These are phyloP conservation scores for Poecilia latipinna DNA, from an alignment of 2,113 vertebrate genomes.

Conservation along the genomic window DNA sequence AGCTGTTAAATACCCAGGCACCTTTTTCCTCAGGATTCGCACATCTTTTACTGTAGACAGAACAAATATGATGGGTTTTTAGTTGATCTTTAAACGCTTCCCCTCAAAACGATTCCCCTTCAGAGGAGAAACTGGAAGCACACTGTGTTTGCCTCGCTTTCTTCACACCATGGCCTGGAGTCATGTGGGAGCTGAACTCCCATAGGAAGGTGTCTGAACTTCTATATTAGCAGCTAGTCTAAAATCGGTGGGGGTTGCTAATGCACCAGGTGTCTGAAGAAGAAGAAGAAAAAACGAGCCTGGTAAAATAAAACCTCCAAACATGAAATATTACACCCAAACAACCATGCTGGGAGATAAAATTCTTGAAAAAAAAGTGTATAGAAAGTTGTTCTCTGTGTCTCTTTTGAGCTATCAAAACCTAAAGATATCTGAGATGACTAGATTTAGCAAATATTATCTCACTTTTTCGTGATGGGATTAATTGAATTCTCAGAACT, in stretches of 20 bases:
- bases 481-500: no score
- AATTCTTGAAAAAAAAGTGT: neutral
- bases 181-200: neutral
- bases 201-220: neutral
- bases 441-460: no score
- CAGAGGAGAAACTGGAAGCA: neutral
- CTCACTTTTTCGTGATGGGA: no score
- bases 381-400: neutral
- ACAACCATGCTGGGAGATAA: no score
- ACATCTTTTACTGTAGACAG: conserved; percentile 22
- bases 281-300: neutral
- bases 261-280: neutral
- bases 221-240: neutral
- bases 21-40: neutral
- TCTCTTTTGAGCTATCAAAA: neutral
- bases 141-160: neutral
- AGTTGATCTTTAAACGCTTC: neutral
- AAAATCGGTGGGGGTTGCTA: neutral
- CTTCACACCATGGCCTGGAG: neutral
- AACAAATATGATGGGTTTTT: conserved; percentile 15
- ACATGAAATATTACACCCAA: neutral
- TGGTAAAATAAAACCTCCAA: neutral
- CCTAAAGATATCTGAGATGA: neutral
- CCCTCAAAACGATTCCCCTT: conserved; percentile 10
- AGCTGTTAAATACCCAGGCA: conserved; percentile 10